These are phyloP conservation scores for Nyctibius grandis DNA, from an alignment of 2,797 vertebrate species.

Conservation along the genomic window DNA sequence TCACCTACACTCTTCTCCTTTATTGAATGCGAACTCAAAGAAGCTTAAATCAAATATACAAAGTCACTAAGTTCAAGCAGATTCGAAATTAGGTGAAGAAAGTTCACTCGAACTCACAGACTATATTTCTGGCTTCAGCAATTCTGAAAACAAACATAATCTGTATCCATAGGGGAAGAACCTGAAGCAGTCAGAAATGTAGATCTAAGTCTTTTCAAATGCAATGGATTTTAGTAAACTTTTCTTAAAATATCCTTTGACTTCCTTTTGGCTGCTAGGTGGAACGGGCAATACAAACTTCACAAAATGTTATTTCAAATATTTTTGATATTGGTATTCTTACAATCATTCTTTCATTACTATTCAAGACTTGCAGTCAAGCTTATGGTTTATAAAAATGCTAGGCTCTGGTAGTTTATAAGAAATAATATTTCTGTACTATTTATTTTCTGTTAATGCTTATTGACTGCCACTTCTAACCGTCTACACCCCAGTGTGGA, in stretches of 20 bases:
- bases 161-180: neutral
- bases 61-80: slow-evolving; percentile 48
- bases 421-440: neutral
- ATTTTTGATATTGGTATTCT: neutral
- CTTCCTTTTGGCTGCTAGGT: neutral
- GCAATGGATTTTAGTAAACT: neutral
- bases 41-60: slow-evolving; percentile 51
- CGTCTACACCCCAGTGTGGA: neutral
- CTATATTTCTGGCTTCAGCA: slow-evolving; percentile 25
- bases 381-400: neutral
- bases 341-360: neutral
- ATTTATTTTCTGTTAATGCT: neutral
- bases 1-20: neutral
- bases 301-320: neutral
- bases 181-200: neutral
- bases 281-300: neutral
- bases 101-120: slow-evolving; percentile 32
- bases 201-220: neutral
- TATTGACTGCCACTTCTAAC: neutral
- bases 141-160: slow-evolving; percentile 33
- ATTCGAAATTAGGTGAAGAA: slow-evolving; percentile 58
- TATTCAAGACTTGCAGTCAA: neutral
- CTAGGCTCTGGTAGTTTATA: neutral
- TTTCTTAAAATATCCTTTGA: neutral
- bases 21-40: slow-evolving; percentile 41